Base-by-base conservation (phyloP, 2,113 vertebrate genomes). In the Piliocolobus tephrosceles region DNA sequence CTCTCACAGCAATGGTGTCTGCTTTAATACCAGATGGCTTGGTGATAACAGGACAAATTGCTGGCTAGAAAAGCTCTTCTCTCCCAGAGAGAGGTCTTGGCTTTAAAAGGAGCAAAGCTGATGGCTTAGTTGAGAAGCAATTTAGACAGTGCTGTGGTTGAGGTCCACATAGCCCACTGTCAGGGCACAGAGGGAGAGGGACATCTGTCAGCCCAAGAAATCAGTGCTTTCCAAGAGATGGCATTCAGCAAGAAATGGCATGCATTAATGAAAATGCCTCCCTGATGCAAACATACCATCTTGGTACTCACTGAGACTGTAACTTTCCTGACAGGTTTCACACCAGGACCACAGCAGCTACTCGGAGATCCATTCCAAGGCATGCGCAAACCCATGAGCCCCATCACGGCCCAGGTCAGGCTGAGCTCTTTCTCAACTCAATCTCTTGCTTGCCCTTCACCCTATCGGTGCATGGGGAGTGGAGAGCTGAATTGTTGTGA, bases 311-410 rank as follows among this genome's bases (percentile, higher is more conserved):
- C 45, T 85, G 10, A 73, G 58, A 58, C 50, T 73, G 3, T 64
- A 30, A 92, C 83, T 98, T 90, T 76, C 83, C 90, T 76, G 40
- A 35, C 96, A 99, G 99, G 99, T 72, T 99, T 99, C 98, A 97
- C 98, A 93, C 97, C 99, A 98, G 99, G 99, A 95, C 98, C 99
- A 95, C 99, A 99, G 98, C 98, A 99, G 32, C 98, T 99, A 88
- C 98, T 99, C 38, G 98, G 99, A 89, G 99, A 99, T 85, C 99
- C 99, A 38, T 99, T 99, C 98, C 98, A 98, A 98, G 99, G 99
- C 72, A 95, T 99, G 79, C 99, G 99, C 98, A 99, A 99, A 95
- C 98, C 99, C 22, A 97, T 99, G 98, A 99, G 99, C 94, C 99
- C 99, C 50, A 98, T 99, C 97, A 98, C 99, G 45, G 97, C 99